These are phyloP conservation scores for Calypte anna DNA, from an alignment of 2,113 vertebrate species.

Conservation along the genomic window DNA sequence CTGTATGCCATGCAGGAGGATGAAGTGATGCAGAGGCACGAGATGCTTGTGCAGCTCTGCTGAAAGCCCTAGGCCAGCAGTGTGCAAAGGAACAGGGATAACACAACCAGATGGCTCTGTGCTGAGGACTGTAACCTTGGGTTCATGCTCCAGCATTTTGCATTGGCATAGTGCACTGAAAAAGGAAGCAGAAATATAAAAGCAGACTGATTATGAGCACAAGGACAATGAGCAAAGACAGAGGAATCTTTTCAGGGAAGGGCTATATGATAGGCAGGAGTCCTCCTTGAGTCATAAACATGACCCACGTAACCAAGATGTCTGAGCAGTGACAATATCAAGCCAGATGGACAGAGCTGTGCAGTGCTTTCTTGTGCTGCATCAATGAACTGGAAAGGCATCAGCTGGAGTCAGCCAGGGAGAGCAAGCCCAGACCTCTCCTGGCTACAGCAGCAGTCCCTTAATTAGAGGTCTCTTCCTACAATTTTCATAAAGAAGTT, in stretches of 20 bases:
- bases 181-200: not conserved
- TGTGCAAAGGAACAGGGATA: not conserved
- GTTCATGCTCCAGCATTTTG: not conserved
- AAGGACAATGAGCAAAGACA: not conserved
- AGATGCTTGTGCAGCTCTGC: not conserved
- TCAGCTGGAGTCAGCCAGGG: not conserved
- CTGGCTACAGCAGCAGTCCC: not conserved
- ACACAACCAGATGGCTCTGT: not conserved
- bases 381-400: not conserved
- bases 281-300: not conserved
- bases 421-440: not conserved
- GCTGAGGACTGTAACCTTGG: rapidly evolving
- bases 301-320: not conserved
- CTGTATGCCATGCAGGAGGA: not conserved
- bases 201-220: not conserved
- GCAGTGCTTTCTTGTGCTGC: not conserved
- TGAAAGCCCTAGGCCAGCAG: not conserved
- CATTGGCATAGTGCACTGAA: not conserved
- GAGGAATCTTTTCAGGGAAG: not conserved
- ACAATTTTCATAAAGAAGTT: not conserved
- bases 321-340: rapidly evolving
- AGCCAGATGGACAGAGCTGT: not conserved
- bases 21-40: not conserved
- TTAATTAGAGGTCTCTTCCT: not conserved
- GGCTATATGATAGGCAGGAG: not conserved